Evolutionary conservation across 2,888 invertebrate genomes (phyloP).

Genomic region (Euplagia quadripunctaria): DNA sequence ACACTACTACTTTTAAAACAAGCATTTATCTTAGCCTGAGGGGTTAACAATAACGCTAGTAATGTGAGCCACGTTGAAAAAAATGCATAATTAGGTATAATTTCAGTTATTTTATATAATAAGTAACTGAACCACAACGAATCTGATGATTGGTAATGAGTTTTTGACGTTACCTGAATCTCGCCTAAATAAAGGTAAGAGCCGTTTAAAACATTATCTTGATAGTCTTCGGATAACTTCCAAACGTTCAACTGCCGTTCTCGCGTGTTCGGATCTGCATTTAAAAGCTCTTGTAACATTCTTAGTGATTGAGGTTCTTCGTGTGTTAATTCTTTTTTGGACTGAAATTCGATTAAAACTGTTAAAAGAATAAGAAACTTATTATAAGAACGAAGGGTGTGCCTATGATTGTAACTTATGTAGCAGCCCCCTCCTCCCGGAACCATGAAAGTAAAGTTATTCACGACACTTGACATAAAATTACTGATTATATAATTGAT

Average conservation of each 20-base stretch:
- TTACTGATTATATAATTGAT: too few species aligned
- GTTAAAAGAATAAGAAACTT: background rate
- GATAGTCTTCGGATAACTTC: slow-evolving; percentile 93
- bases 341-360: background rate
- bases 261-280: slow-evolving; percentile 90
- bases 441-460: too few species aligned
- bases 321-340: slow-evolving; percentile 84
- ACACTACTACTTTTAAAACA: too few species aligned
- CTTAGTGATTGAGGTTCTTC: slow-evolving; percentile 12
- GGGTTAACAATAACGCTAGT: background rate
- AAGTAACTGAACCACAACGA: background rate
- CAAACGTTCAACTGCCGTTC: slow-evolving; percentile 95
- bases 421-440: too few species aligned
- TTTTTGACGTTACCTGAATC: slow-evolving; percentile 84
- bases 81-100: background rate
- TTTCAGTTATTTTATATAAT: too few species aligned
- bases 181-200: slow-evolving; percentile 95
- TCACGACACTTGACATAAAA: too few species aligned
- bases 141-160: background rate
- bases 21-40: background rate
- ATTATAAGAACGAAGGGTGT: background rate
- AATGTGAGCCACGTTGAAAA: background rate
- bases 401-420: background rate
- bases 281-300: slow-evolving; percentile 64
- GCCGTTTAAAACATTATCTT: slow-evolving; percentile 95